These are phyloP conservation scores for Brachionus rotundiformis DNA, from an alignment of 1,140 invertebrate species.

Conservation along the genomic window DNA sequence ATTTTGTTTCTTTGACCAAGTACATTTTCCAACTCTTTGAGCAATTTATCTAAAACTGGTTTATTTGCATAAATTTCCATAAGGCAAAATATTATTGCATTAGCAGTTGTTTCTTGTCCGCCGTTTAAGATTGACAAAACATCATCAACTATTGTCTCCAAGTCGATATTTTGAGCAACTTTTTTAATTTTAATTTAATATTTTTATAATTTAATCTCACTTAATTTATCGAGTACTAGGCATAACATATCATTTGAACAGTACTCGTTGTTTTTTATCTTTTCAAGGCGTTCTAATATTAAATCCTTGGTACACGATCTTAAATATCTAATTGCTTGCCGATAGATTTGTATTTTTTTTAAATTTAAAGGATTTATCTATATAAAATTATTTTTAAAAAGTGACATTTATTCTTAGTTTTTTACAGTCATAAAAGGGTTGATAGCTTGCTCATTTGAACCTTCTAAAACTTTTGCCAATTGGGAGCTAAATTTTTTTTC, in stretches of 20 bases:
- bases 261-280: not conserved
- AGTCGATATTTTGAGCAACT: not conserved
- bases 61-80: not conserved
- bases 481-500: not conserved
- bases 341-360: not conserved
- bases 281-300: not conserved
- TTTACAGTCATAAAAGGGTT: slow-evolving; percentile 13
- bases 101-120: slow-evolving; percentile 20
- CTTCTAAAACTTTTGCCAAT: not conserved
- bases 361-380: slow-evolving; percentile 23
- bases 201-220: not conserved
- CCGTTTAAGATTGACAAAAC: not conserved
- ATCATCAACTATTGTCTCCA: slow-evolving; percentile 1
- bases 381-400: not conserved
- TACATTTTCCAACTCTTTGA: not conserved
- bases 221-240: not conserved
- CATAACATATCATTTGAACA: not conserved
- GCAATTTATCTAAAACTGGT: not conserved
- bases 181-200: not conserved
- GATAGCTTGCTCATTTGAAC: not conserved
- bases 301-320: not conserved
- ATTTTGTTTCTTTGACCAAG: not conserved
- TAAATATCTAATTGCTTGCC: not conserved
- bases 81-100: not conserved
- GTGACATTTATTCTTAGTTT: not conserved